Conservation (phyloP, 2,113 vertebrate genomes). For the Plecotus auritus region DNA sequence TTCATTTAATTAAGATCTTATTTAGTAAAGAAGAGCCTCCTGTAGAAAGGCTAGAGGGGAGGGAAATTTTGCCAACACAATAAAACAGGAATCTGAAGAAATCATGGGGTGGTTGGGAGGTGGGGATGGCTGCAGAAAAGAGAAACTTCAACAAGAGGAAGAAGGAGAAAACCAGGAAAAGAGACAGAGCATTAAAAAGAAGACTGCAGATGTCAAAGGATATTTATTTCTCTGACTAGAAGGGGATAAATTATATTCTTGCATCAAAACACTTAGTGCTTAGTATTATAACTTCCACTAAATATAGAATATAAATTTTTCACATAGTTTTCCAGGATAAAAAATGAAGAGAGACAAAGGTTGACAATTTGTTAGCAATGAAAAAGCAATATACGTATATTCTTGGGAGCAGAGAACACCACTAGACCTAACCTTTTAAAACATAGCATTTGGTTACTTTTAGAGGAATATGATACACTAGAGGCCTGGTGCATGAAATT, state of each 20-base stretch:
- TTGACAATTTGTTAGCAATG: constrained; percentile 47
- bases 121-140: neutral
- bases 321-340: constrained; percentile 27
- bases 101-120: neutral
- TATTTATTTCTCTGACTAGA: constrained; percentile 1
- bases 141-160: neutral
- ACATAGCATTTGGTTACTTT: constrained; percentile 24
- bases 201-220: neutral
- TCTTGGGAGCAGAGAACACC: constrained; percentile 40
- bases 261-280: constrained; percentile 8
- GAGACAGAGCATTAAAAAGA: neutral
- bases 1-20: constrained; percentile 31
- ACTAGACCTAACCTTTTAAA: constrained; percentile 33
- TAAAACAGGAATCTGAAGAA: neutral
- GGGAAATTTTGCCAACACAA: neutral
- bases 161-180: neutral
- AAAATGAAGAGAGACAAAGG: constrained; percentile 1
- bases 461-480: neutral
- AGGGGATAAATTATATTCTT: constrained; percentile 35
- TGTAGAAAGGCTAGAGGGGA: neutral
- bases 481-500: too few species aligned
- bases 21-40: neutral
- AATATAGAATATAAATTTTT: constrained; percentile 24
- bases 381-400: constrained; percentile 41
- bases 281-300: neutral